phyloP scores from a whole-genome alignment of 2,797 vertebrate species.

The Diglossa cyanea region DNA sequence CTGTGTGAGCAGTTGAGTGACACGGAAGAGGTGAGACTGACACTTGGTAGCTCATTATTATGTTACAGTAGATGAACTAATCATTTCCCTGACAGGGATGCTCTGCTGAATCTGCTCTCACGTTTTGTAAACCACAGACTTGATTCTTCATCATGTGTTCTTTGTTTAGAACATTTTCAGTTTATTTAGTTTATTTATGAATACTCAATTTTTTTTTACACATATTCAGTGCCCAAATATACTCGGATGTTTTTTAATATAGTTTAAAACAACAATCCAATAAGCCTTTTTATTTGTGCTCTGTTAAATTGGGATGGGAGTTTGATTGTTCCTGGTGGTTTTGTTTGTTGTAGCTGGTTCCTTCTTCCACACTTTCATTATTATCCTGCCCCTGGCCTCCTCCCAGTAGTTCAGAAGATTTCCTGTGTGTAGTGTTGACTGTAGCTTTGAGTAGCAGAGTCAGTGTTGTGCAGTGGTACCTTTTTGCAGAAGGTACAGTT shows the following conservation, averaged over 20 bases:
- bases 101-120: background rate
- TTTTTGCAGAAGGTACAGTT: background rate
- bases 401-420: background rate
- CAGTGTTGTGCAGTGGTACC: background rate
- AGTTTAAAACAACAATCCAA: background rate
- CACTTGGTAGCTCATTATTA: background rate
- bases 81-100: background rate
- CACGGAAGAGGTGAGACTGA: background rate
- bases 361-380: background rate
- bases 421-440: background rate
- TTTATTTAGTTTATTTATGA: background rate
- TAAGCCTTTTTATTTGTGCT: background rate
- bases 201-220: background rate
- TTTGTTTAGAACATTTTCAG: background rate
- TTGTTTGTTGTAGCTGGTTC: background rate
- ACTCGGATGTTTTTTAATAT: background rate
- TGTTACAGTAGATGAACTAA: background rate
- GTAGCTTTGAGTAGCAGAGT: background rate
- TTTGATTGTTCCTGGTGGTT: background rate
- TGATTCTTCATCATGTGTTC: background rate
- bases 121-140: background rate
- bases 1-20: background rate
- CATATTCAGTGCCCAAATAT: background rate
- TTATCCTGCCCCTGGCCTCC: background rate
- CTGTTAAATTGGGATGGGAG: background rate